Evolutionary conservation across 2,797 vertebrate genomes (phyloP), one percentile per base, ranked within the genome.

Genomic region (Hirundo rustica): DNA sequence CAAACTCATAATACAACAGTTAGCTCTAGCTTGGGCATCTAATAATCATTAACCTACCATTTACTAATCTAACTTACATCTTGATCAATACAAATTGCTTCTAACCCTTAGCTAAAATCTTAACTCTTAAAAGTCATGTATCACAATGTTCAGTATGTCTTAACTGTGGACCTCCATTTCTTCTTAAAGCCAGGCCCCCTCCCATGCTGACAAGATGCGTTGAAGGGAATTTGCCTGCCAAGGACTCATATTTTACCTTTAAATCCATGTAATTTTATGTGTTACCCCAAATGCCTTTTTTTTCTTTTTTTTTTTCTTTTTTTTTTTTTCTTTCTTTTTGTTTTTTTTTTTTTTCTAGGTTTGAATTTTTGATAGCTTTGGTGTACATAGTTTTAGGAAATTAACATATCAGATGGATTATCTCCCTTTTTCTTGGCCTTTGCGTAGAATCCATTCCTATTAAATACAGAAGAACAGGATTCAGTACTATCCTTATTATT

Each of bases 241-340:
- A 72, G 19, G 32, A 58, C 23, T 66, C 40, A 45, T 0, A 23
- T 81, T 65, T 86, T 88, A 60, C 11, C 16, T 85, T 91, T 74
- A 74, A 60, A 82, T 21, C 1, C 6, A 22, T 27, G n/a, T 57
- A 16, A 61, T 79, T 91, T 25, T 51, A 20, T 17, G 11, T 57
- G 8, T 29, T 67, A 80, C 16, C 7, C 15, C 27, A 11, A 91
- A 89, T 45, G 42, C 14, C 16, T 60, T 32, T 25, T 2, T 34
- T 25, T 2, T 2, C 23, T 2, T 29, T 19, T 2, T 2, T 29
- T 2, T 34, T 22, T 3, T 38, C n/a, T 7, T 8, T 44, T 3
- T n/a, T 60, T 32, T 25, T 2, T 34, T 25, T 2, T 2, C 23
- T 2, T 29, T 19, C n/a, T n/a, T n/a, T n/a, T n/a, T n/a, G n/a